Evolutionary conservation across 1,140 invertebrate genomes (phyloP).

Genomic region (Drosophila bifasciata): DNA sequence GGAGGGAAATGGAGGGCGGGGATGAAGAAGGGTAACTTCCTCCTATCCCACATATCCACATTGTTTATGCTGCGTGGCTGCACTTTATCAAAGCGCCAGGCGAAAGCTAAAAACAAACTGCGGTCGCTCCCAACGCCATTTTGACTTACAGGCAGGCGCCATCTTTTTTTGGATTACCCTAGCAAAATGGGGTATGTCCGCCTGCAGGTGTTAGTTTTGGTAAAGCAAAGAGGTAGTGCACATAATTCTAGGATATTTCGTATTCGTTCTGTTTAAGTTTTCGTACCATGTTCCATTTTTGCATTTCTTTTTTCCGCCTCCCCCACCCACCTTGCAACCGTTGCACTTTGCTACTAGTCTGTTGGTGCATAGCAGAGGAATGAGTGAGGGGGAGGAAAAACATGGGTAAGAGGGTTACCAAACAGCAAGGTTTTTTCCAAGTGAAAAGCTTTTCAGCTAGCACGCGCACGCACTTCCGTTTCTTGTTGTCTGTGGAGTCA

Average conservation of each 20-base stretch:
- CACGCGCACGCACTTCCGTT: constrained; percentile 68
- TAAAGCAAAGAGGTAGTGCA: neutral
- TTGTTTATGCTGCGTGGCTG: constrained; percentile 78
- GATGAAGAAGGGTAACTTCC: constrained; percentile 5
- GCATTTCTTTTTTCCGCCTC: neutral
- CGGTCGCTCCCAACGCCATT: constrained; percentile 62
- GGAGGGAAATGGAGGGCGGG: neutral
- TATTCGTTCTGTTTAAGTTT: no score
- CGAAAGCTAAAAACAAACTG: constrained; percentile 68
- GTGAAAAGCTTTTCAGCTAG: constrained; percentile 63
- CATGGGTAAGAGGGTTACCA: neutral
- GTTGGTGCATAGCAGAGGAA: neutral
- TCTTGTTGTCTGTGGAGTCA: constrained; percentile 59
- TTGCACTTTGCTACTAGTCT: constrained; percentile 38
- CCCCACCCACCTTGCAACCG: neutral
- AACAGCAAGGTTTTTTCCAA: no score
- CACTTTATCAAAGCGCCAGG: constrained; percentile 74
- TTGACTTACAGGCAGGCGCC: constrained; percentile 46
- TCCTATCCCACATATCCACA: constrained; percentile 42
- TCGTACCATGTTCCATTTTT: neutral
- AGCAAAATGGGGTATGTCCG: neutral
- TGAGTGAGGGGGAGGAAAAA: constrained; percentile 3
- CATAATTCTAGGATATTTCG: neutral
- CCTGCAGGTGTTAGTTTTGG: neutral
- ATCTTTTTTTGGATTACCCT: constrained; percentile 14